phyloP scores from a whole-genome alignment of 2,888 invertebrate species.

The Epirrhoe tristata region DNA sequence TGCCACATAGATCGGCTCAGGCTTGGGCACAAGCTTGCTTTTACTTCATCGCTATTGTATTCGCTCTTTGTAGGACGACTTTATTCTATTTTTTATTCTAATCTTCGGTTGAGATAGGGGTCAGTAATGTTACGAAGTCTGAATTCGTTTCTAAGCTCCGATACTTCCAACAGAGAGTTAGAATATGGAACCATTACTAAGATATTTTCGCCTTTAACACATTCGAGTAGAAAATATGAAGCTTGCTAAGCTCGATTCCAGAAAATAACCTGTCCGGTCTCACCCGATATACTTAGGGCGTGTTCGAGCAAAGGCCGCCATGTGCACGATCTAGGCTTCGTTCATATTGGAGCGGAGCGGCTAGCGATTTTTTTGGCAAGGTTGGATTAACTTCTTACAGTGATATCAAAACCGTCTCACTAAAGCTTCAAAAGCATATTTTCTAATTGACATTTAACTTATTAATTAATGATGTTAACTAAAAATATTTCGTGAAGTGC shows the following conservation, averaged over 20 bases:
- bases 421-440: too few species aligned
- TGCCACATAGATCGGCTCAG: not conserved
- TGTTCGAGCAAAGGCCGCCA: slow-evolving; percentile 41
- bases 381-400: too few species aligned
- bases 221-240: slow-evolving; percentile 39
- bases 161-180: not conserved
- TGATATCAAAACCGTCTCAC: too few species aligned
- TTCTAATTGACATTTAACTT: too few species aligned
- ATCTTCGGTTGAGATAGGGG: too few species aligned
- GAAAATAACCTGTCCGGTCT: slow-evolving; percentile 44
- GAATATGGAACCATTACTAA: slow-evolving; percentile 13
- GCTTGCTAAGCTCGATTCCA: slow-evolving; percentile 37
- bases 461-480: too few species aligned
- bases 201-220: slow-evolving; percentile 16
- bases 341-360: slow-evolving; percentile 7
- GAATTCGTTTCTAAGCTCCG: not conserved
- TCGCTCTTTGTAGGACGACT: not conserved
- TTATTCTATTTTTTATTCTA: not conserved
- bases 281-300: slow-evolving; percentile 37
- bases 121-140: not conserved
- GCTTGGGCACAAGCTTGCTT: slow-evolving; percentile 27
- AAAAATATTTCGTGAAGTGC: too few species aligned
- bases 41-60: not conserved
- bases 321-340: slow-evolving; percentile 23
- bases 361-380: not conserved